These are phyloP conservation scores for Arion vulgaris DNA, from an alignment of 1,140 invertebrate species.

Conservation along the genomic window DNA sequence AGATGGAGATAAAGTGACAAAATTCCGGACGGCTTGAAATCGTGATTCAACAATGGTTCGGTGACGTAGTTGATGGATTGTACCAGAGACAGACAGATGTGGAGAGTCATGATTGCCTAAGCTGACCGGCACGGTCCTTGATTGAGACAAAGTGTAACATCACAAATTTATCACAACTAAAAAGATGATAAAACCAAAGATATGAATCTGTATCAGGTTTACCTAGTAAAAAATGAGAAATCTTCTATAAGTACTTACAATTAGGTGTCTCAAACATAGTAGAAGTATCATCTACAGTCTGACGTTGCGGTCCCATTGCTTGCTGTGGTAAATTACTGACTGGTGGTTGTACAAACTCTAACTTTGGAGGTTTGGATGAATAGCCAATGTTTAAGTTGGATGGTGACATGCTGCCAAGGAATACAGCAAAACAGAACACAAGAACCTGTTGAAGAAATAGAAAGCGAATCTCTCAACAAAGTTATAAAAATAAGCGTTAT, in stretches of 20 bases:
- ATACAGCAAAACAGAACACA: constrained; percentile 72
- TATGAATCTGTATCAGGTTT: no score
- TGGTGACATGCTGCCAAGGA: constrained; percentile 71
- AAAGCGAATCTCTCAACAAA: not conserved
- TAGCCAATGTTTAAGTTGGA: constrained; percentile 69
- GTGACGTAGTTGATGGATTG: no score
- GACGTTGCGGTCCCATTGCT: constrained; percentile 57
- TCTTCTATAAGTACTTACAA: constrained; percentile 55
- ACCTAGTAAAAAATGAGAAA: no score
- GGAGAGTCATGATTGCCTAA: no score
- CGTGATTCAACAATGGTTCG: no score
- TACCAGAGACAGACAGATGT: no score
- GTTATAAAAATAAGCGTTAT: no score
- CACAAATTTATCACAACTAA: not conserved
- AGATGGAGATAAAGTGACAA: no score
- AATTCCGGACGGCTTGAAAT: no score
- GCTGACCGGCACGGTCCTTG: no score
- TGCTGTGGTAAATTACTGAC: constrained; percentile 6
- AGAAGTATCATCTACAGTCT: constrained; percentile 51
- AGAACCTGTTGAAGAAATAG: constrained; percentile 63
- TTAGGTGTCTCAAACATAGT: constrained; percentile 61
- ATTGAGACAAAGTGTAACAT: no score
- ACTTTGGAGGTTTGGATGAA: constrained; percentile 45
- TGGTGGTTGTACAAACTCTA: constrained; percentile 30
- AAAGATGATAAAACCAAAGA: no score